These are phyloP conservation scores for Odontamblyopus rebecca DNA, from an alignment of 2,797 vertebrate genomes.

Conservation along the genomic window DNA sequence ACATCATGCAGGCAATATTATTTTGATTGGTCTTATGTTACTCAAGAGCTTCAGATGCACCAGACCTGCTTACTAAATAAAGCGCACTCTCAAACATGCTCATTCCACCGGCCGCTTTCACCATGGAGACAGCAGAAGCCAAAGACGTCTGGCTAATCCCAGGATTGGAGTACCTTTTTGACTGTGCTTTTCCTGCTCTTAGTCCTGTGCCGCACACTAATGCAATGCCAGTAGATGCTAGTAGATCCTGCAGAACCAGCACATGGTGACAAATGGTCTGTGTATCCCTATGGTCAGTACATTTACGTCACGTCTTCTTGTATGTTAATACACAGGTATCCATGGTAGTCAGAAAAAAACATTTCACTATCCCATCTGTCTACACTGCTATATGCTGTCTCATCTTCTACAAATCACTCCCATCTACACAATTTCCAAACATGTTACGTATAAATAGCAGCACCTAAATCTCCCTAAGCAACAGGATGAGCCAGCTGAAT, in stretches of 20 bases:
- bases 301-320: neutral
- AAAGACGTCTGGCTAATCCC: conserved; percentile 68
- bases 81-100: conserved; percentile 42
- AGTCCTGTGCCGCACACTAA: conserved; percentile 32
- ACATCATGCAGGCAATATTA: neutral
- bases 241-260: conserved; percentile 23
- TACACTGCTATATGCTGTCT: neutral
- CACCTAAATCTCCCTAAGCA: conserved; percentile 29
- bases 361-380: conserved; percentile 2
- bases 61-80: conserved; percentile 46
- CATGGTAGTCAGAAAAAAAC: conserved; percentile 18
- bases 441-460: conserved; percentile 16
- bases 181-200: conserved; percentile 35
- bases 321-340: conserved; percentile 19
- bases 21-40: conserved; percentile 41
- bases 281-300: neutral
- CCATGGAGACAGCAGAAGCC: conserved; percentile 74
- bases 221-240: conserved; percentile 23
- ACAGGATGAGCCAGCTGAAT: conserved; percentile 37
- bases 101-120: conserved; percentile 64
- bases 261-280: conserved; percentile 14
- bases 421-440: conserved; percentile 3
- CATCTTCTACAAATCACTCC: neutral
- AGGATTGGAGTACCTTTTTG: conserved; percentile 60
- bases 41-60: conserved; percentile 40